phyloP scores from a whole-genome alignment of 2,888 invertebrate genomes.

The Ectemnius cavifrons region DNA sequence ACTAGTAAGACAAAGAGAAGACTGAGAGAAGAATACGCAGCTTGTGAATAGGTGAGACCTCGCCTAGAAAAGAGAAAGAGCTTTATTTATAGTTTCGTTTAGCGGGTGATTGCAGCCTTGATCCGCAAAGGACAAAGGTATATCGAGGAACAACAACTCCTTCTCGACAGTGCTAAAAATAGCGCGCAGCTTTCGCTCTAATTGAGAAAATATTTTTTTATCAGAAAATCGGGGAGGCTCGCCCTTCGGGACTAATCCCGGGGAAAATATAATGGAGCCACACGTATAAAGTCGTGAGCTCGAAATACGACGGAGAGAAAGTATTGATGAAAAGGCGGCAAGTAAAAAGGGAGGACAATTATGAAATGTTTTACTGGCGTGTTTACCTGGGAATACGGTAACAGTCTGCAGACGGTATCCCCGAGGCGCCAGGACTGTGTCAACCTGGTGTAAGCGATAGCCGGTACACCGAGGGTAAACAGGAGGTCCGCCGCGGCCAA shows the following conservation, averaged over 20 bases:
- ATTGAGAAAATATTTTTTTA: constrained; percentile 17
- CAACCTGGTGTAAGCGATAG: constrained; percentile 79
- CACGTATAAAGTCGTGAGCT: no score
- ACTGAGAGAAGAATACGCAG: background rate
- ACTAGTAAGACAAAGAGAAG: no score
- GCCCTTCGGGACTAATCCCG: no score
- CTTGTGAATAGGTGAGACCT: background rate
- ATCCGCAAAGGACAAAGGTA: constrained; percentile 34
- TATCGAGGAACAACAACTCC: constrained; percentile 36
- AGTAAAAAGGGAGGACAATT: background rate
- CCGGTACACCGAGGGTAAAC: constrained; percentile 80
- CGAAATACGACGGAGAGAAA: no score
- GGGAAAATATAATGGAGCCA: no score
- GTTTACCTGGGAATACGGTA: constrained; percentile 81
- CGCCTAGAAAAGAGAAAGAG: background rate
- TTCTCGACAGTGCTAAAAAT: constrained; percentile 24
- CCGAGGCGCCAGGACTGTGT: constrained; percentile 80
- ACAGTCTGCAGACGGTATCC: constrained; percentile 78
- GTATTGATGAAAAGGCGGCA: background rate
- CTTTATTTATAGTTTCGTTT: constrained; percentile 38
- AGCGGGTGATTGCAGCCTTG: constrained; percentile 28
- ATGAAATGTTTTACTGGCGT: constrained; percentile 8
- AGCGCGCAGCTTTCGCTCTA: constrained; percentile 9
- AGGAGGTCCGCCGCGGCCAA: constrained; percentile 84
- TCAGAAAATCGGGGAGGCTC: background rate